Evolutionary conservation across 2,113 vertebrate species (phyloP), one percentile per base, ranked within the genome.

Genomic region (Pedionomus torquatus): DNA sequence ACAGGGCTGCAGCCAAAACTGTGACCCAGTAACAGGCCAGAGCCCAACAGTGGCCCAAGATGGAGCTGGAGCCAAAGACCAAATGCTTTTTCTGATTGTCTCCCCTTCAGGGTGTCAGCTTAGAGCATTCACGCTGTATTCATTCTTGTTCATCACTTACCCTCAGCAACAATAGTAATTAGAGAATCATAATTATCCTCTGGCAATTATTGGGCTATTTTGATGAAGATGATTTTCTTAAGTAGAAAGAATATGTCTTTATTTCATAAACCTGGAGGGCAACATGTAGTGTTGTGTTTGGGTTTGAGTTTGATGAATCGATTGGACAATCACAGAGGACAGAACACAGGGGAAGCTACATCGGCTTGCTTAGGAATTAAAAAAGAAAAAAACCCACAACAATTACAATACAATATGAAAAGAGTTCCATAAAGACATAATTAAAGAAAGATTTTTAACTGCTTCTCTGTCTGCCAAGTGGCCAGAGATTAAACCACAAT

Each of bases 191-290:
- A 91, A 93, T 97, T 95, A 91, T 83, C 75, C 68, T 64, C 51
- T 89, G 80, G 89, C 81, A 94, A 31, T 96, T 95, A 89, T 87
- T 83, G 95, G 91, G 30, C 64, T 94, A 41, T 90, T 97, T 95
- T 94, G 58, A 88, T 89, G 76, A 93, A 60, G 63, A 70, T 78
- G 26, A 70, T 95, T 66, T 81, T 83, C 63, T 41, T 77, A 85
- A 89, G 66, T 17, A 93, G 84, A 91, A 97, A 88, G 82, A 94
- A 89, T 78, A 76, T 12, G 19, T 86, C 82, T 95, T 97, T 83
- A 95, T 90, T 96, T 87, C 77, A 84, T 80, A 94, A 93, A 61
- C 87, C 89, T 8, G 1, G 68, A 68, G 72, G 90, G 79, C 72
- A 96, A 82, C 41, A 46, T 26, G 15, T 33, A 74, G 52, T 9